Conservation (phyloP, 2,797 vertebrate genomes). For the Pelobates cultripes region DNA sequence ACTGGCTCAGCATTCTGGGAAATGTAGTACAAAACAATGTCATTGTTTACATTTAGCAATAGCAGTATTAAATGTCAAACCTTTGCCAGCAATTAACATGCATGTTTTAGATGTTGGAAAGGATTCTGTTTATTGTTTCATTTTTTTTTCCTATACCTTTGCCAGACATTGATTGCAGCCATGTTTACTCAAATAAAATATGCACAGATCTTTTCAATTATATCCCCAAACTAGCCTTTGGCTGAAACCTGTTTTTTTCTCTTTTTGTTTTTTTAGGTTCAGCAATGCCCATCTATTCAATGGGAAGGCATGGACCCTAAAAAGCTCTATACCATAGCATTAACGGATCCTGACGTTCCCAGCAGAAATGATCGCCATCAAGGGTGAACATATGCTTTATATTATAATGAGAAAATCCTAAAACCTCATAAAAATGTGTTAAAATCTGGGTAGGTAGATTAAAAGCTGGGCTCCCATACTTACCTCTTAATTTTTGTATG, state of each 20-base stretch:
- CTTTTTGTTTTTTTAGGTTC: slow-evolving; percentile 72
- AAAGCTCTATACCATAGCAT: slow-evolving; percentile 87
- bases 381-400: slow-evolving; percentile 69
- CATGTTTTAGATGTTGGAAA: neutral
- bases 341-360: slow-evolving; percentile 93
- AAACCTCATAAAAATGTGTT: no score
- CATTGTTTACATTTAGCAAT: no score
- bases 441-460: no score
- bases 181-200: neutral
- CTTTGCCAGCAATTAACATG: neutral
- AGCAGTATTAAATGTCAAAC: no score
- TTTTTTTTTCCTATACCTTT: neutral
- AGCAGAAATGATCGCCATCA: slow-evolving; percentile 86
- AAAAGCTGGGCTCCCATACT: no score
- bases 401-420: no score
- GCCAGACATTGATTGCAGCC: slow-evolving; percentile 3
- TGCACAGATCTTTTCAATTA: neutral
- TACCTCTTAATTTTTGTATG: no score
- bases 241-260: neutral
- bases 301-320: slow-evolving; percentile 85
- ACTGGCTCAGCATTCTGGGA: no score
- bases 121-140: neutral
- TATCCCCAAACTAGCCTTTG: neutral
- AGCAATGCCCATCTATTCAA: slow-evolving; percentile 80
- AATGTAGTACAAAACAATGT: no score